A percentile compares a stretch with the other conserved stretches of the same genome.
These are phyloP conservation scores for Prietella phreatophila DNA, from an alignment of 2,113 vertebrate genomes.

Conservation along the genomic window DNA sequence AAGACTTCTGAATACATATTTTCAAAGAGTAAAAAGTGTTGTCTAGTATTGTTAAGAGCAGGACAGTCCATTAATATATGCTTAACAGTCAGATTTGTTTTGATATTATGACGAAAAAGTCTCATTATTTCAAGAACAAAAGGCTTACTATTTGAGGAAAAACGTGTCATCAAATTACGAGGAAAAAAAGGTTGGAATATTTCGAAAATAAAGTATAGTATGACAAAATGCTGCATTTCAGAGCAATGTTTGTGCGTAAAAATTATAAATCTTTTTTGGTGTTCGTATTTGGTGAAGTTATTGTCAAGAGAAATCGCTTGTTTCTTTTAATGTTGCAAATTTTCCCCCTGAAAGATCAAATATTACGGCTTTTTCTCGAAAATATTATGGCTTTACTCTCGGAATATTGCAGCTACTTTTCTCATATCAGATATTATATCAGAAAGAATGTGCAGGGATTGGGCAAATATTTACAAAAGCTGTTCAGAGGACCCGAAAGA, in stretches of 20 bases:
- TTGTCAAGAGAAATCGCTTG: neutral
- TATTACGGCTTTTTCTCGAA: no score
- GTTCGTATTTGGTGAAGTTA: neutral
- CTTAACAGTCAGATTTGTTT: no score
- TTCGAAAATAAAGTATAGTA: neutral
- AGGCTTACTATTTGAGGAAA: neutral
- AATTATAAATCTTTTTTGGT: no score
- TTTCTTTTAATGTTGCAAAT: neutral
- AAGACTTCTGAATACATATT: no score
- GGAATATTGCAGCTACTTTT: neutral
- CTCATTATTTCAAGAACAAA: neutral
- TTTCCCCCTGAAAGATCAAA: neutral
- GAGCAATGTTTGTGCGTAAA: neutral
- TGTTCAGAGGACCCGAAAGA: neutral
- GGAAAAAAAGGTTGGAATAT: neutral
- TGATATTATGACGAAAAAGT: neutral
- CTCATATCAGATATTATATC: neutral
- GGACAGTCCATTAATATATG: no score
- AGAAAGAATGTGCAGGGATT: neutral
- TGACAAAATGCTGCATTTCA: neutral
- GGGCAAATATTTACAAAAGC: slow-evolving; percentile 9
- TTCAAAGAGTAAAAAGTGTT: no score
- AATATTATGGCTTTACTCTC: neutral
- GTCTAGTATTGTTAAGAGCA: no score
- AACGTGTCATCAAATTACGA: neutral